Conservation (phyloP, 1,140 invertebrate genomes). For the Brachionus manjavacas region DNA sequence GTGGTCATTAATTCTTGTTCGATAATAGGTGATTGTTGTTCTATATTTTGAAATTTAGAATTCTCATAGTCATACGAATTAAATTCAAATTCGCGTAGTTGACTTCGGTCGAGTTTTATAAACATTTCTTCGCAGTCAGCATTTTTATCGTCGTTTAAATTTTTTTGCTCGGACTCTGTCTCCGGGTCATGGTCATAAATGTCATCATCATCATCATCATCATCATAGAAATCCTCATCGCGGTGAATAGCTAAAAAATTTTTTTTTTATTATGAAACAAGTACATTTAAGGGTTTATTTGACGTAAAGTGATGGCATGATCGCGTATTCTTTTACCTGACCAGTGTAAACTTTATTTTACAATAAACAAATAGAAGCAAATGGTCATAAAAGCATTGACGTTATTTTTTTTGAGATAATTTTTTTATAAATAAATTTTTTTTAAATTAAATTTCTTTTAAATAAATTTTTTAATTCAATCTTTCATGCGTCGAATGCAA, state of each 20-base stretch:
- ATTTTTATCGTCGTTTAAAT: background rate
- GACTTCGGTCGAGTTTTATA: background rate
- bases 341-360: background rate
- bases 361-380: background rate
- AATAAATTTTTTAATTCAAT: background rate
- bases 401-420: background rate
- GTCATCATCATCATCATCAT: background rate
- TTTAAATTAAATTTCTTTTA: background rate
- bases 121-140: background rate
- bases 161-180: background rate
- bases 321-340: background rate
- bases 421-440: background rate
- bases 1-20: constrained; percentile 28
- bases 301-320: background rate
- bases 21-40: constrained; percentile 39
- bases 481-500: constrained; percentile 6
- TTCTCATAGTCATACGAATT: background rate
- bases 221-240: background rate
- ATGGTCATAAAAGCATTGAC: constrained; percentile 20
- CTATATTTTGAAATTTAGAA: constrained; percentile 14
- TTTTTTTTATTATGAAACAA: background rate
- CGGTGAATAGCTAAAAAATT: background rate
- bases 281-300: background rate
- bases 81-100: constrained; percentile 11
- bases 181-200: background rate